Evolutionary conservation across 1,140 invertebrate genomes (phyloP).

Genomic region (Drosophila lacertosa): DNA sequence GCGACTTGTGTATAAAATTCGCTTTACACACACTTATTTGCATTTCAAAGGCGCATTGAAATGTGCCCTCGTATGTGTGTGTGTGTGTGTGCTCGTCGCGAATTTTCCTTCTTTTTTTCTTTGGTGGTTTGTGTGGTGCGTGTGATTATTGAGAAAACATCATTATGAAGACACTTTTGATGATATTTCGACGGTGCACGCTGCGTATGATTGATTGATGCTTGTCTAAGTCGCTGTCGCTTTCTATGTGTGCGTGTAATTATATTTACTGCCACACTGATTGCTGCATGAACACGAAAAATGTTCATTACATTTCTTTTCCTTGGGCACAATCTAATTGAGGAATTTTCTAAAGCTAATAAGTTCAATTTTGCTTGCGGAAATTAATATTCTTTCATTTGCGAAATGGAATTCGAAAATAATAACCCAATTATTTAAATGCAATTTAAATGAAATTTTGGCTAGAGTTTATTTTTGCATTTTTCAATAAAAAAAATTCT

Average conservation of each 20-base stretch:
- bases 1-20: conserved; percentile 54
- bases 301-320: no score
- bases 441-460: no score
- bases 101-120: conserved; percentile 2
- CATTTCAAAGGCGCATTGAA: conserved; percentile 49
- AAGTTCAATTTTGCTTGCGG: conserved; percentile 11
- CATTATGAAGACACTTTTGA: conserved; percentile 38
- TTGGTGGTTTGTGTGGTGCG: conserved; percentile 15
- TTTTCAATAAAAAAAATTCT: no score
- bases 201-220: conserved; percentile 77
- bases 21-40: conserved; percentile 64
- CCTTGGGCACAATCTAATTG: conserved; percentile 30
- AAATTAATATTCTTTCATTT: conserved; percentile 5
- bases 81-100: neutral
- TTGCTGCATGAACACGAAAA: conserved; percentile 20
- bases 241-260: conserved; percentile 38
- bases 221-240: conserved; percentile 17
- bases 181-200: conserved; percentile 54
- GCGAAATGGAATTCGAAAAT: neutral
- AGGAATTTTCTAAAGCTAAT: conserved; percentile 24
- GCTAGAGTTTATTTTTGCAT: no score
- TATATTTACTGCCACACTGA: conserved; percentile 45
- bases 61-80: conserved; percentile 6
- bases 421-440: neutral
- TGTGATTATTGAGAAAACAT: conserved; percentile 54